These are phyloP conservation scores for Nannospalax galili DNA, from an alignment of 2,113 vertebrate species.

Conservation along the genomic window DNA sequence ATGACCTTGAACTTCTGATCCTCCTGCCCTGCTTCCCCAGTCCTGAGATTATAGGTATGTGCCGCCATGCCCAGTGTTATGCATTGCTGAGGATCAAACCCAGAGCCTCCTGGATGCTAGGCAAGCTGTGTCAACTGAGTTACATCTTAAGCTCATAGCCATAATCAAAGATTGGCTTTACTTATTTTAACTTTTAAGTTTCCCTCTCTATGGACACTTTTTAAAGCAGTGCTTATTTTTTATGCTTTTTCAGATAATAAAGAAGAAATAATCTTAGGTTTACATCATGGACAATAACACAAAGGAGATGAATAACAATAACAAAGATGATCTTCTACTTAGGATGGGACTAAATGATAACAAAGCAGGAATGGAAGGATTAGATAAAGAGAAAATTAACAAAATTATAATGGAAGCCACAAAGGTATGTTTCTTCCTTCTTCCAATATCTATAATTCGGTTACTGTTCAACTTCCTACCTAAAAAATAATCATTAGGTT, in stretches of 20 bases:
- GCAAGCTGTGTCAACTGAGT: no score
- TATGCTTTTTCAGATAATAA: conserved; percentile 75
- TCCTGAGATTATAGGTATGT: neutral
- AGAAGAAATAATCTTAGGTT: conserved; percentile 34
- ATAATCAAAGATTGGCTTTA: neutral
- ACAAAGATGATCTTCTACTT: conserved; percentile 88
- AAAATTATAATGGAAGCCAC: conserved; percentile 97
- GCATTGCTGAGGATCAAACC: no score
- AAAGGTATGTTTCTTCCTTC: conserved; percentile 89
- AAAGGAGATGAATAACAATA: conserved; percentile 73
- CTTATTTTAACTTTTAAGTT: neutral
- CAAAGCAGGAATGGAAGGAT: conserved; percentile 98
- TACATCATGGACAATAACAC: conserved; percentile 76
- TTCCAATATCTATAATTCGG: conserved; percentile 27
- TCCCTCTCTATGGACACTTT: neutral
- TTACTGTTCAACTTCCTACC: conserved; percentile 37
- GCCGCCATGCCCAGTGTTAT: neutral
- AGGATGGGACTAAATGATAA: conserved; percentile 98
- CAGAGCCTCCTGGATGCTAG: neutral
- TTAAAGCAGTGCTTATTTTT: conserved; percentile 56
- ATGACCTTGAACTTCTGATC: neutral
- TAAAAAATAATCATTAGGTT: conserved; percentile 51
- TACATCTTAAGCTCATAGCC: no score
- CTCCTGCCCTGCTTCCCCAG: neutral
- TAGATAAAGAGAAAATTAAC: conserved; percentile 98